Evolutionary conservation across 2,888 invertebrate genomes (phyloP).

Genomic region (Schrankia costaestrigalis): DNA sequence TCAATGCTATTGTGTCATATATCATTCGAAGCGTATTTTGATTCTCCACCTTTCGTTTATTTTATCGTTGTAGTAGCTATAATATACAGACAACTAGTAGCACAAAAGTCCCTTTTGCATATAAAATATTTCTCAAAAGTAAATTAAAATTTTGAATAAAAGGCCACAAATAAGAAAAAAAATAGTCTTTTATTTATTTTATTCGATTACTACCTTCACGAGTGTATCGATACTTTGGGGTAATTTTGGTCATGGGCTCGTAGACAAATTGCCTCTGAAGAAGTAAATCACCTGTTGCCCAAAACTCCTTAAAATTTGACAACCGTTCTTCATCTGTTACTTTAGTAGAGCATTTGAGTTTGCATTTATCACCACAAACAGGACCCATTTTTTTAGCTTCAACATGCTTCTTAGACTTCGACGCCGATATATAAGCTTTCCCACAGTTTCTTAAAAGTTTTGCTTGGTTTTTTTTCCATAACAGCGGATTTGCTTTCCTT

Average conservation of each 20-base stretch:
- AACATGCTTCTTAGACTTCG: neutral
- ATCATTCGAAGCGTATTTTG: no score
- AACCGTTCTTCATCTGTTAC: neutral
- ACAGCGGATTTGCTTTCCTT: constrained; percentile 1
- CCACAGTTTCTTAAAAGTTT: neutral
- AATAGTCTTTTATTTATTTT: no score
- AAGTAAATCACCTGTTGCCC: neutral
- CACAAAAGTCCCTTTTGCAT: no score
- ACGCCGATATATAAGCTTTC: neutral
- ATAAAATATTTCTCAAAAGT: no score
- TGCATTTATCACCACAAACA: neutral
- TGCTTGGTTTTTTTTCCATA: neutral
- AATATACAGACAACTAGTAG: no score
- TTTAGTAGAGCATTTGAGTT: neutral
- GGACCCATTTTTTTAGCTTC: constrained; percentile 1
- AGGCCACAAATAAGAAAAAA: no score
- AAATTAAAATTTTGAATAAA: no score
- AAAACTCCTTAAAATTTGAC: neutral
- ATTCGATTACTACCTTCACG: neutral
- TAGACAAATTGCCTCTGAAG: neutral
- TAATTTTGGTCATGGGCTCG: neutral
- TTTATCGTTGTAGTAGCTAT: no score
- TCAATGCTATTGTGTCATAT: no score
- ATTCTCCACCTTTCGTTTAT: no score
- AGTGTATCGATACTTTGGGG: neutral